Base-by-base conservation (phyloP, 2,888 invertebrate species). In the Xestia ashworthii region DNA sequence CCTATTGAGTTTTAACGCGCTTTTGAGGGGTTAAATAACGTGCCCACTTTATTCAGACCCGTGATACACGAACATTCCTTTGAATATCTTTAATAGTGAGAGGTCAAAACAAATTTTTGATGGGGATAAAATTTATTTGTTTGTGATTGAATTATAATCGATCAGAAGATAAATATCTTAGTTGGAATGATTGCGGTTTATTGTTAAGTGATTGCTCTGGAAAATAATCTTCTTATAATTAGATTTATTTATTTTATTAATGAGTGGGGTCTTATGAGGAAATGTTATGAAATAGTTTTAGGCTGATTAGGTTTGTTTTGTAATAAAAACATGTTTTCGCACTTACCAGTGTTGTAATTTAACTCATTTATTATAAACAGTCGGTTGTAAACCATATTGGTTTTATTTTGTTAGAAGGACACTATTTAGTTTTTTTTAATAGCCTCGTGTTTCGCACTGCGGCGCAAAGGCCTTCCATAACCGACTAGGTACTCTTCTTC, bases 1-100 rank as follows among this genome's bases (percentile, higher is more conserved):
- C 93, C 93, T 93, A 95, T 95, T 94, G 94, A 94, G 94, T 93
- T 95, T 95, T 95, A 96, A 95, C 94, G 93, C 93, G 91, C 93
- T 92, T 95, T 95, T 94, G 95, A 95, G 95, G 95, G 95, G 95
- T 93, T 94, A 93, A 93, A 85, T 93, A 95, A 94, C 92, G 91
- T 91, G 93, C 83, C 95, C 92, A 94, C 5, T 87, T 16, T 92
- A 92, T 84, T 77, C 55, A 78, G 95, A 91, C 74, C 93, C 78
- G 25, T 82, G 25, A 74, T 11, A 46, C 11, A 50, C 32, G 6
- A 38, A 77, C 58, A 50, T 75, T 81, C 80, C 89, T 90, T 88
- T 62, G 72, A 74, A 5, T 41, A 14, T 16, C 58, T 89, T 91
- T 92, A 92, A 91, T 89, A 89, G 86, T 76, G 8, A 88, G 67